A percentile compares a stretch with the other conserved stretches of the same genome.
phyloP scores from a whole-genome alignment of 2,113 vertebrate genomes.

The Rhinoptilus africanus region DNA sequence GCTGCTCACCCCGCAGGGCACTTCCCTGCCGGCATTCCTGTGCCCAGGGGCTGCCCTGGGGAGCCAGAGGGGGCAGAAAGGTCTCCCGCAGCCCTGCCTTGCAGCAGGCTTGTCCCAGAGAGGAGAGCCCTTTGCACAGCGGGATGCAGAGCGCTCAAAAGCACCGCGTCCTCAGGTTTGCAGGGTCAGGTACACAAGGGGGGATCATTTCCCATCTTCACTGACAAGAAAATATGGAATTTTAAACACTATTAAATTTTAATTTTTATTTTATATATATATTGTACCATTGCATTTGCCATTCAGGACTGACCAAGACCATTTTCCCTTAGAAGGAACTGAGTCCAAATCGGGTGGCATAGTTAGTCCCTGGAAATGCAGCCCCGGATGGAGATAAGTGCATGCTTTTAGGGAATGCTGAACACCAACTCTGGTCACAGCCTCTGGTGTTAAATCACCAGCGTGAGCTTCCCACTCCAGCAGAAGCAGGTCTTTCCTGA shows the following conservation, averaged over 20 bases:
- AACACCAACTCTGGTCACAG: not conserved
- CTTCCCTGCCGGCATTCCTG: rapidly evolving
- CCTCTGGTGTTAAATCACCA: not conserved
- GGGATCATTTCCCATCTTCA: not conserved
- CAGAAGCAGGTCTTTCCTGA: not conserved
- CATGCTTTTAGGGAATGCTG: not conserved
- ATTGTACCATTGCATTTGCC: not conserved
- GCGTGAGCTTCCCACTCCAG: not conserved
- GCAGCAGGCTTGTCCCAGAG: not conserved
- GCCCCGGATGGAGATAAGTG: not conserved
- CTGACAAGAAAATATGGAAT: not conserved
- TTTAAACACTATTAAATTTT: not conserved
- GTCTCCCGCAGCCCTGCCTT: not conserved
- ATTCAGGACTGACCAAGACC: not conserved
- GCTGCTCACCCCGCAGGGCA: rapidly evolving
- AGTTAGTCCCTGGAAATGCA: not conserved
- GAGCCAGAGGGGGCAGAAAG: not conserved
- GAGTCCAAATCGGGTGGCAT: not conserved
- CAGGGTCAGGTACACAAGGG: not conserved
- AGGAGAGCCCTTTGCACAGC: not conserved
- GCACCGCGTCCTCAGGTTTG: rapidly evolving
- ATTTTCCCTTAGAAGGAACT: not conserved
- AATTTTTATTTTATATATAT: not conserved
- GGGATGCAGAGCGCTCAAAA: not conserved
- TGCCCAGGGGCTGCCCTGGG: rapidly evolving